These are phyloP conservation scores for Panorpa germanica DNA, from an alignment of 2,888 invertebrate genomes.

Conservation along the genomic window DNA sequence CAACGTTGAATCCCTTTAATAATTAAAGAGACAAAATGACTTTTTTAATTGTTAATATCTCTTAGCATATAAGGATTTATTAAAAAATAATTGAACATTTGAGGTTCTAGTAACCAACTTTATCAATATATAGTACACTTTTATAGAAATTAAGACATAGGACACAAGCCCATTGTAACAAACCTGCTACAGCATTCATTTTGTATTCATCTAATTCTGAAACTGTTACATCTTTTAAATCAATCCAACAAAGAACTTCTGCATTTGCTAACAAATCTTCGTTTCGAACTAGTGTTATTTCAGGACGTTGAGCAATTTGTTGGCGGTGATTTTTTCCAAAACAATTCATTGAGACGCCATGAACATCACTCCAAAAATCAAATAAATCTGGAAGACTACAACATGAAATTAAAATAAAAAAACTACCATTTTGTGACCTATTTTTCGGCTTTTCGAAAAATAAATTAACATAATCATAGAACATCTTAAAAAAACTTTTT, in stretches of 20 bases:
- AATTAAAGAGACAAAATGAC: too few species aligned
- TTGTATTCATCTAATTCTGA: constrained; percentile 39
- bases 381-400: constrained; percentile 40
- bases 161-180: too few species aligned
- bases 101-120: too few species aligned
- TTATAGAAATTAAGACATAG: too few species aligned
- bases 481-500: too few species aligned
- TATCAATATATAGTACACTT: too few species aligned
- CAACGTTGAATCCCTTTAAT: too few species aligned
- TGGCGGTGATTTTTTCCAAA: constrained; percentile 41
- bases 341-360: constrained; percentile 57
- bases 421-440: not conserved
- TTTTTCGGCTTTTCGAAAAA: too few species aligned
- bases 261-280: constrained; percentile 44
- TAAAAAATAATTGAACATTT: too few species aligned
- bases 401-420: constrained; percentile 13
- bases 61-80: too few species aligned
- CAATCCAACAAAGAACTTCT: constrained; percentile 44
- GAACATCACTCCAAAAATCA: constrained; percentile 59
- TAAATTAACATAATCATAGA: too few species aligned
- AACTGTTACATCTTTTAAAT: constrained; percentile 37
- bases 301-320: constrained; percentile 43
- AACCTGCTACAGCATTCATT: constrained; percentile 38
- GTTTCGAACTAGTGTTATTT: constrained; percentile 32
- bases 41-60: too few species aligned